A percentile compares a stretch with the other conserved stretches of the same genome.
Evolutionary conservation across 2,113 vertebrate species (phyloP).

Genomic region (Saccopteryx leptura): DNA sequence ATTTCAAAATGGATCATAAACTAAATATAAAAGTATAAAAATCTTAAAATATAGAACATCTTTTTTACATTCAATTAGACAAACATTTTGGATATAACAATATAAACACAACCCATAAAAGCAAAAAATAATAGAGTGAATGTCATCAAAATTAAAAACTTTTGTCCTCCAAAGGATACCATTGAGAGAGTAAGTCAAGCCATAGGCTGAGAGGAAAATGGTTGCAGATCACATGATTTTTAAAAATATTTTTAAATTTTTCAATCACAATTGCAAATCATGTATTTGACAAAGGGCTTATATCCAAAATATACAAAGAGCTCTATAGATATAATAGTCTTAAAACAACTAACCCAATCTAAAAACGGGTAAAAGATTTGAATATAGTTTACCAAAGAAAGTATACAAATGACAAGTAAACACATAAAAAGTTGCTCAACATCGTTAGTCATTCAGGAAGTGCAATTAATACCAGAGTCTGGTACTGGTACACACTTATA

Average conservation of each 20-base stretch:
- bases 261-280: background rate
- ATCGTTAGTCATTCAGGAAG: background rate
- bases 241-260: background rate
- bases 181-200: background rate
- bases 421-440: background rate
- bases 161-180: background rate
- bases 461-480: background rate
- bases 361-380: background rate
- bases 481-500: background rate
- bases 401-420: background rate
- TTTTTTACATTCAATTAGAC: background rate
- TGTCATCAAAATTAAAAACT: background rate
- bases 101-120: background rate
- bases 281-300: background rate
- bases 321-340: background rate
- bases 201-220: background rate
- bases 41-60: background rate
- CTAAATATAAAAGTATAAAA: background rate
- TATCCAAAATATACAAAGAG: background rate
- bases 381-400: background rate
- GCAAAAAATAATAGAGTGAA: background rate
- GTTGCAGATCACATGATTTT: background rate
- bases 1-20: background rate
- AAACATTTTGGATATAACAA: background rate
- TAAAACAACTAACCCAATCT: background rate